Evolutionary conservation across 2,888 invertebrate species (phyloP).

Genomic region (Athripsodes cinereus): DNA sequence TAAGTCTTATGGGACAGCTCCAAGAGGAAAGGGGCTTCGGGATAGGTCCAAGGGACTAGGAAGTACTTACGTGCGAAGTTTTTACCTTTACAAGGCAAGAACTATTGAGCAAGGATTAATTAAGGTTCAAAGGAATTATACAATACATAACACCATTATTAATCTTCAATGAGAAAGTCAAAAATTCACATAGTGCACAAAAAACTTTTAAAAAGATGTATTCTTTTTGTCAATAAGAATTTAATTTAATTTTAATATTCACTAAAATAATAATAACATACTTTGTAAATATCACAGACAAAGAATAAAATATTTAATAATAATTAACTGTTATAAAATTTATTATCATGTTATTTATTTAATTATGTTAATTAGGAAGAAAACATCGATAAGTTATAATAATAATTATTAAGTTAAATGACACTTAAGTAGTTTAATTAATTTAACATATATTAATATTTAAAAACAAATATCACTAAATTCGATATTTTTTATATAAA

Average conservation of each 20-base stretch:
- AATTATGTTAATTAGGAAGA: conserved; percentile 20
- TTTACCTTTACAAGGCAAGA: background rate
- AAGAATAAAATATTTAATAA: conserved; percentile 22
- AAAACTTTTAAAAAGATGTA: too few species aligned
- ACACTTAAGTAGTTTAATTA: conserved; percentile 2
- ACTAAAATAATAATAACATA: background rate
- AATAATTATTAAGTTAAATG: too few species aligned
- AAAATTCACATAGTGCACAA: background rate
- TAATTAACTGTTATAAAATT: background rate
- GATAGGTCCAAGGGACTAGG: background rate
- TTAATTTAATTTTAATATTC: too few species aligned
- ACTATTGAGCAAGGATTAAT: background rate
- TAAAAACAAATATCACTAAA: background rate
- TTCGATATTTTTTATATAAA: background rate
- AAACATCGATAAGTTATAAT: conserved; percentile 20
- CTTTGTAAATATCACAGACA: conserved; percentile 25
- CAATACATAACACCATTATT: background rate
- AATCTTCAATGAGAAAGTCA: background rate
- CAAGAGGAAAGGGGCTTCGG: too few species aligned
- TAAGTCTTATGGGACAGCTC: background rate
- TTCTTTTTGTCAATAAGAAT: too few species aligned
- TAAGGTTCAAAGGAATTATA: background rate
- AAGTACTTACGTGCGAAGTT: conserved; percentile 4
- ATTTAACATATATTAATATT: conserved; percentile 3
- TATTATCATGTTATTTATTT: conserved; percentile 14